Evolutionary conservation across 1,140 invertebrate species (phyloP).

Genomic region (Zaprionus inermis): DNA sequence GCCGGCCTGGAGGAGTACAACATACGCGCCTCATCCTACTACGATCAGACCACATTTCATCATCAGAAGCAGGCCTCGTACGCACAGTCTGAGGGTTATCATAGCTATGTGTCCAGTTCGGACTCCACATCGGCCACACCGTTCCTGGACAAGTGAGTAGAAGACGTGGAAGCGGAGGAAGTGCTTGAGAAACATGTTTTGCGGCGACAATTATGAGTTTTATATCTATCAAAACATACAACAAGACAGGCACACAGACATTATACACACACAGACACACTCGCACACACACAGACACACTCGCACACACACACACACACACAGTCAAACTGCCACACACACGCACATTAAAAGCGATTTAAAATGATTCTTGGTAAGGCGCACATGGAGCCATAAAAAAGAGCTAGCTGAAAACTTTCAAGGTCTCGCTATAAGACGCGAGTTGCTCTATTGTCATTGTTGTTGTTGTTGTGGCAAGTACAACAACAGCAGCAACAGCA

Average conservation of each 20-base stretch:
- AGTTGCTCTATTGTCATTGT: slow-evolving; percentile 53
- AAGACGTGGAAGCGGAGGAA: not conserved
- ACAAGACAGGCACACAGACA: no score
- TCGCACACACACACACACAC: slow-evolving; percentile 3
- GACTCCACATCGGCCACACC: slow-evolving; percentile 91
- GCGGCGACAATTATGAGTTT: slow-evolving; percentile 75
- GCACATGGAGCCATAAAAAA: slow-evolving; percentile 58
- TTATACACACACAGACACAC: slow-evolving; percentile 1
- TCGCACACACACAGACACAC: slow-evolving; percentile 20
- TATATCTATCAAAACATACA: slow-evolving; percentile 53
- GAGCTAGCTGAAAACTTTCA: slow-evolving; percentile 69
- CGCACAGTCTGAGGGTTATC: slow-evolving; percentile 92
- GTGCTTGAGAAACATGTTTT: slow-evolving; percentile 66
- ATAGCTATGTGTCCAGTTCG: slow-evolving; percentile 92
- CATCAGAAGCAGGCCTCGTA: slow-evolving; percentile 91
- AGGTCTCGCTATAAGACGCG: slow-evolving; percentile 53
- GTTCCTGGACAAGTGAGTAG: slow-evolving; percentile 89
- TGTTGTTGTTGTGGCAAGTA: slow-evolving; percentile 23
- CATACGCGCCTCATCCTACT: slow-evolving; percentile 85
- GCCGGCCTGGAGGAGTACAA: slow-evolving; percentile 89
- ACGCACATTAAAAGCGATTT: slow-evolving; percentile 63
- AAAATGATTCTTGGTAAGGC: slow-evolving; percentile 73
- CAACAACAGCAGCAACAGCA: not conserved
- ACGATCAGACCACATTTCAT: slow-evolving; percentile 86
- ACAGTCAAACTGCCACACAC: not conserved